Evolutionary conservation across 92 coral and sea anemone genomes (phyloP), one percentile per base, ranked within the genome.

Genomic region (Palythoa caribaeorum): DNA sequence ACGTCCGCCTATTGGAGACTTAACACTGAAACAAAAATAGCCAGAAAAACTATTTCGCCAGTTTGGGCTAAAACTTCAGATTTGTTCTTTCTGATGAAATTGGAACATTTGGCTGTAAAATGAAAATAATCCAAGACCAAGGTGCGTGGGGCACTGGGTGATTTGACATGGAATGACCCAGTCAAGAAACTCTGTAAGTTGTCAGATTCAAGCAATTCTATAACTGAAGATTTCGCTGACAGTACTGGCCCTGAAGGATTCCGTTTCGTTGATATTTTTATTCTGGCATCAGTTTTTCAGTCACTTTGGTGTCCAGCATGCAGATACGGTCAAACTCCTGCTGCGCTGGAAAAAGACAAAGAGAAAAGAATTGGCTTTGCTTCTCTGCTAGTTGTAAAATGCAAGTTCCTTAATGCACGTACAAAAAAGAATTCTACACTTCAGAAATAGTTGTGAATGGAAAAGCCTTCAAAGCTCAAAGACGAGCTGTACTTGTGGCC

Each of bases 391-490:
- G 63, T 55, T 55, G 63, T 55, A 16, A 55, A 8, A 16, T 63
- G 35, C 36, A 21, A 65, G 36, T 65, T 37, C 63, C 63, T 57
- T 1, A 11, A 57, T 57, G 63, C 63, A 12, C 63, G 4, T 57
- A 57, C 63, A 9, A 57, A 57, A 57, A 57, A 57, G 19, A 57
- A 57, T 91, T 91, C 79, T 88, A 84, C 44, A 84, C 94, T 7
- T 91, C 89, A 51, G 38, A 44, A 28, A 78, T 62, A 55, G 57
- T 86, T 7, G 76, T 1, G 14, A 47, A 38, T 9, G 63, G 76
- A 66, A 75, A 87, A 76, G 88, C 93, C 0, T 91, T 87, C 48
- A 83, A 91, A 59, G 91, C 84, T 10, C 76, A 88, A 78, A 71
- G 90, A 54, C 86, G 88, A 65, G 94, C 74, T 47, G 90, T 92